Percentiles rank a stretch among this genome's conserved stretches.
Conservation (phyloP, 1,140 invertebrate genomes). For the Drosophila setifemur region DNA sequence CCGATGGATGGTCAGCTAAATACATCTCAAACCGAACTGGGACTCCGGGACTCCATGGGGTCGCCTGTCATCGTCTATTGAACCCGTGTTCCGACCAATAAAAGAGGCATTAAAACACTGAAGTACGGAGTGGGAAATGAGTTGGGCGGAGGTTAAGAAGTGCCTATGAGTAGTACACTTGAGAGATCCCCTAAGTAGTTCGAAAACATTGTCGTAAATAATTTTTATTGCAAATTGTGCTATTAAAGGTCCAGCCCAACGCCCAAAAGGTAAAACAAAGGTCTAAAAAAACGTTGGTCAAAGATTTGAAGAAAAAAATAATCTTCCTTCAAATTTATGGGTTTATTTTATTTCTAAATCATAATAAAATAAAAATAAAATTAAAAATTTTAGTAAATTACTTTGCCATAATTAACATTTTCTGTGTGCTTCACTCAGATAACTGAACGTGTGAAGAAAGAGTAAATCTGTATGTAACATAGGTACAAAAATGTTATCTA, state of each 20-base stretch:
- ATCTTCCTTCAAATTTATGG: too few relatives aligned
- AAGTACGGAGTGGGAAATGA: conserved; percentile 19
- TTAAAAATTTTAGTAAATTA: too few relatives aligned
- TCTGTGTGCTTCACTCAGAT: too few relatives aligned
- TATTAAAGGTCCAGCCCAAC: conserved; percentile 33
- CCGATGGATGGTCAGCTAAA: conserved; percentile 14
- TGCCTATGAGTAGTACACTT: conserved; percentile 34
- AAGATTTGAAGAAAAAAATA: too few relatives aligned
- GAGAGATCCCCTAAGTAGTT: conserved; percentile 55
- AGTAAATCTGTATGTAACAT: too few relatives aligned
- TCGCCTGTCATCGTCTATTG: conserved; percentile 59
- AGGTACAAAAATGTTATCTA: too few relatives aligned
- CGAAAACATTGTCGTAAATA: conserved; percentile 76
- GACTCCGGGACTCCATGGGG: conserved; percentile 14
- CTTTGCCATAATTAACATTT: too few relatives aligned
- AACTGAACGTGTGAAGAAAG: too few relatives aligned
- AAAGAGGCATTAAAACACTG: conserved; percentile 73
- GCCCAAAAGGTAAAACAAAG: conserved; percentile 54
- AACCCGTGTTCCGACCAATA: conserved; percentile 73
- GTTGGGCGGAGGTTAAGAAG: conserved; percentile 4
- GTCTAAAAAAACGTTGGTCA: conserved; percentile 28
- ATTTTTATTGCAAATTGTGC: conserved; percentile 75
- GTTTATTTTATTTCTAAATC: conserved; percentile 41
- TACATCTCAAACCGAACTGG: conserved; percentile 3
- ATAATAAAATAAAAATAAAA: too few relatives aligned